Evolutionary conservation across 2,113 vertebrate genomes (phyloP), one percentile per base, ranked within the genome.

Genomic region (Corapipo altera): DNA sequence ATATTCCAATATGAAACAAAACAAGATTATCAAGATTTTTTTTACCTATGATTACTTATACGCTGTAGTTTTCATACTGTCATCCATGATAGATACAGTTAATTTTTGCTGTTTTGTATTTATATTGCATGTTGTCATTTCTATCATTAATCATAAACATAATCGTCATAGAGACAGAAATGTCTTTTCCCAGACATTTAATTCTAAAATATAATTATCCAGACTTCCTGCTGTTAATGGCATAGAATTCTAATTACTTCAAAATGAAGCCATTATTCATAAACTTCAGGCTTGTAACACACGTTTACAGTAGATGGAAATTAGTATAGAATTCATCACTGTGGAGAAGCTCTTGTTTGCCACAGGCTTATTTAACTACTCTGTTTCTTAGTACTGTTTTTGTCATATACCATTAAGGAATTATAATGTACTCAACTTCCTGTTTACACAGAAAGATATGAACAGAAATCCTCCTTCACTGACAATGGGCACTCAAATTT

Each of bases 231-330:
- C 95, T 97, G 97, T 95, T 98, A 98, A 97, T 97, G 92, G 70
- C 85, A 97, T 46, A 95, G 95, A 96, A 97, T 97, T 91, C 96
- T 98, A 98, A 98, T 98, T 98, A 97, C 96, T 97, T 97, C 84
- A 96, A 97, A 98, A 98, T 98, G 90, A 98, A 97, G 57, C 35
- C 65, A 98, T 98, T 97, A 97, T 97, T 98, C 97, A 98, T 96
- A 97, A 97, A 97, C 61, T 86, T 95, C 80, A 69, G 81, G 71
- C 24, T 92, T 96, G 74, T 79, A 90, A 84, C 89, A 97, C 44
- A 95, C 20, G 91, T 97, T 98, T 98, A 97, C 88, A 94, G 69
- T 90, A 93, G 76, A 93, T 82, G 41, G 55, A 65, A 84, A 95
- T 94, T 95, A 88, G 88, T 93, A 87, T 44, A 85, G 85, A 95